A percentile compares a stretch with the other conserved stretches of the same genome.
phyloP scores from a whole-genome alignment of 2,888 invertebrate genomes.

The Cantharis rustica region DNA sequence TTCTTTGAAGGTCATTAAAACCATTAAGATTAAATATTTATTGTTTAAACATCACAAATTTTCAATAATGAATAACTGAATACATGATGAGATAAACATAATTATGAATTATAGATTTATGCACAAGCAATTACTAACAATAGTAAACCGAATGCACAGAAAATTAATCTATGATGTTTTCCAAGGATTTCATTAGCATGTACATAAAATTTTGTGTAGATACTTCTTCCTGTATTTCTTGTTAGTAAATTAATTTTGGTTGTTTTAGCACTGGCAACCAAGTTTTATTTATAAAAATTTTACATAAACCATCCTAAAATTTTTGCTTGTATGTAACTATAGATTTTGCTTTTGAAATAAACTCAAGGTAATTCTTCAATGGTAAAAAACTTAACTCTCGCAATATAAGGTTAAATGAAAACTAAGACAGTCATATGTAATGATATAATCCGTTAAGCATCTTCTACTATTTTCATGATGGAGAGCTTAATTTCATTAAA shows the following conservation, averaged over 20 bases:
- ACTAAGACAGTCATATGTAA: not conserved
- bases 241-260: not conserved
- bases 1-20: not conserved
- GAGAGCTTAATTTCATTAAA: not conserved
- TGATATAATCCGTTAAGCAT: not conserved
- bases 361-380: not conserved
- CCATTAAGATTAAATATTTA: not conserved
- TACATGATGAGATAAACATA: not conserved
- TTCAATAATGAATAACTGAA: not conserved
- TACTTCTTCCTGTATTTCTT: not conserved
- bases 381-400: not conserved
- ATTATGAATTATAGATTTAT: too few relatives aligned
- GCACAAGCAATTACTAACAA: not conserved
- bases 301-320: too few relatives aligned
- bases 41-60: not conserved
- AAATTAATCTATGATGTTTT: not conserved
- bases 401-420: not conserved
- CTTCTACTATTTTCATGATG: not conserved
- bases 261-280: not conserved
- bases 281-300: not conserved
- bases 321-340: not conserved
- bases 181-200: not conserved
- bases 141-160: not conserved
- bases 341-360: not conserved
- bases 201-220: not conserved